These are phyloP conservation scores for Drosophila basisetae DNA, from an alignment of 2,888 invertebrate genomes.

Conservation along the genomic window DNA sequence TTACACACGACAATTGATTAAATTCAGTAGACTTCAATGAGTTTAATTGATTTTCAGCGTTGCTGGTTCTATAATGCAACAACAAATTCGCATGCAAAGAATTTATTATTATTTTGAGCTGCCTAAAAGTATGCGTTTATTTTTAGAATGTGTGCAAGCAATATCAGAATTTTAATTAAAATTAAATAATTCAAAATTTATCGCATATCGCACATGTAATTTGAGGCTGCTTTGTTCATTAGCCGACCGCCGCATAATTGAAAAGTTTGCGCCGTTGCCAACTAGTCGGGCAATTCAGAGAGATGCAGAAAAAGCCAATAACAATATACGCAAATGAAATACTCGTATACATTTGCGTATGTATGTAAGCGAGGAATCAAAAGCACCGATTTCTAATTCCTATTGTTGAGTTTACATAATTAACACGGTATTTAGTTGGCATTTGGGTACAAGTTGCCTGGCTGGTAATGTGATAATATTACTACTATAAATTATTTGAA, in stretches of 20 bases:
- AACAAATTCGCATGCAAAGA: background rate
- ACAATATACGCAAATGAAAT: slow-evolving; percentile 49
- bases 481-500: slow-evolving; percentile 47
- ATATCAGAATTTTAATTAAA: slow-evolving; percentile 65
- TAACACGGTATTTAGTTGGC: slow-evolving; percentile 64
- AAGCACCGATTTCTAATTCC: slow-evolving; percentile 17
- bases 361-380: background rate
- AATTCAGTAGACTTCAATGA: background rate
- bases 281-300: slow-evolving; percentile 50
- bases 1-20: background rate
- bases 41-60: background rate
- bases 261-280: slow-evolving; percentile 56
- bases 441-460: slow-evolving; percentile 10
- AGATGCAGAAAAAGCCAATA: slow-evolving; percentile 52
- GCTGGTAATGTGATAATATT: slow-evolving; percentile 32
- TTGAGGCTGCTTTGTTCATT: slow-evolving; percentile 61
- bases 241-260: slow-evolving; percentile 59
- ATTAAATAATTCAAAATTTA: slow-evolving; percentile 70
- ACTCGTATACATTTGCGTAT: background rate
- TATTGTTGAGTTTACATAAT: slow-evolving; percentile 57
- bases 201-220: slow-evolving; percentile 34
- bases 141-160: slow-evolving; percentile 20
- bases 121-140: slow-evolving; percentile 45
- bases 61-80: background rate
- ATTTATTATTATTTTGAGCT: background rate